Base-by-base conservation (phyloP, 2,113 vertebrate genomes). In the Hystrix cristata region DNA sequence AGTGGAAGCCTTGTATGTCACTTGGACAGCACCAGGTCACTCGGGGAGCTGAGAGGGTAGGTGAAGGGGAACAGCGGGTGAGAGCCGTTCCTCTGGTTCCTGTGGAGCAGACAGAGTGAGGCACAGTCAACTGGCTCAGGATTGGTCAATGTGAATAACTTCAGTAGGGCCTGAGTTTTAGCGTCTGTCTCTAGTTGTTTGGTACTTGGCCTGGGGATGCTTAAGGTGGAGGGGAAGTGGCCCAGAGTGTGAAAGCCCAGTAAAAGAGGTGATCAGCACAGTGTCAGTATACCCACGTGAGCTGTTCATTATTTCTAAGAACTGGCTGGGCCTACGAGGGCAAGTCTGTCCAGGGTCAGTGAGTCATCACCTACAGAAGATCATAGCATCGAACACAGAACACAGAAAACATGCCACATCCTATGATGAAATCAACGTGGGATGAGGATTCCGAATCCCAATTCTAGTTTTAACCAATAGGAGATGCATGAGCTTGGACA, bases 241-340 rank as follows among this genome's bases (percentile, higher is more conserved):
- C 11, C 34, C 11, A 23, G n/a, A 74, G 7, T 34, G 2, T 79
- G 53, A 90, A 12, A 83, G 16, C 1, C 43, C 21, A 34, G 10
- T 25, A 27, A 2, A 55, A 23, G 23, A 87, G 31, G 18, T 67
- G 18, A 6, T 25, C 59, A 21, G 1, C 13, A 31, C 18, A 38
- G 1, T 74, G 23, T 11, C 11, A 13, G 8, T 12, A 23, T 0
- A 55, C n/a, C 29, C 16, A 25, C 4, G 27, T 55, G 3, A 84
- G 12, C 25, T 55, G 27, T 78, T 67, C 23, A 34, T 43, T 59
- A 0, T 29, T 27, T 57, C 2, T 72, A 76, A 46, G 2, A 69
- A 65, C 25, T 59, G 11, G 16, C 7, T n/a, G 84, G 7, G 2
- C 19, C 27, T n/a, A 0, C 1, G 9, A 59, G 1, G 10, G 19